These are phyloP conservation scores for Eidolon dupreanum DNA, from an alignment of 2,797 vertebrate species.

Conservation along the genomic window DNA sequence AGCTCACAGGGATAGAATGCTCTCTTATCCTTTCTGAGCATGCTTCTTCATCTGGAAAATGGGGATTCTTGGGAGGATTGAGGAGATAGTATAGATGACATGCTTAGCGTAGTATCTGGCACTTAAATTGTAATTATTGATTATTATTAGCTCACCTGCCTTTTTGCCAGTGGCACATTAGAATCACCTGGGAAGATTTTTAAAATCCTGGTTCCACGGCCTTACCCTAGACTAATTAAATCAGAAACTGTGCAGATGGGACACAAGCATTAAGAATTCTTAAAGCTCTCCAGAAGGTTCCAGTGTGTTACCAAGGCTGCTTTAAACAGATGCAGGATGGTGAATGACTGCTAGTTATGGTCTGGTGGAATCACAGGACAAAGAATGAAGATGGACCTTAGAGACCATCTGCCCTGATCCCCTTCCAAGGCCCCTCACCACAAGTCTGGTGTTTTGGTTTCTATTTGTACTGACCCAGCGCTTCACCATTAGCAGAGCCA, in stretches of 20 bases:
- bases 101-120: neutral
- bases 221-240: neutral
- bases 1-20: neutral
- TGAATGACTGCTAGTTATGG: neutral
- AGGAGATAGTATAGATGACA: neutral
- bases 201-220: neutral
- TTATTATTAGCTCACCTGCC: neutral
- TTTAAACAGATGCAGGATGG: neutral
- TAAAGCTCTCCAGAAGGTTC: neutral
- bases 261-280: neutral
- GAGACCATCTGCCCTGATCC: neutral
- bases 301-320: neutral
- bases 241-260: neutral
- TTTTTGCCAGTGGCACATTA: neutral
- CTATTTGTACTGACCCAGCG: neutral
- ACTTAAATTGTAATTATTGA: neutral
- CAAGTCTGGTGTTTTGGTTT: neutral
- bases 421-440: neutral
- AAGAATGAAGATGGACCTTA: neutral
- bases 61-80: neutral
- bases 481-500: neutral
- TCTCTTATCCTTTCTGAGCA: neutral
- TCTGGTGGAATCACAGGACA: neutral
- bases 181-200: neutral
- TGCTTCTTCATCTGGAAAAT: conserved; percentile 10